These are phyloP conservation scores for Stenodema calcarata DNA, from an alignment of 2,888 invertebrate species.

Conservation along the genomic window DNA sequence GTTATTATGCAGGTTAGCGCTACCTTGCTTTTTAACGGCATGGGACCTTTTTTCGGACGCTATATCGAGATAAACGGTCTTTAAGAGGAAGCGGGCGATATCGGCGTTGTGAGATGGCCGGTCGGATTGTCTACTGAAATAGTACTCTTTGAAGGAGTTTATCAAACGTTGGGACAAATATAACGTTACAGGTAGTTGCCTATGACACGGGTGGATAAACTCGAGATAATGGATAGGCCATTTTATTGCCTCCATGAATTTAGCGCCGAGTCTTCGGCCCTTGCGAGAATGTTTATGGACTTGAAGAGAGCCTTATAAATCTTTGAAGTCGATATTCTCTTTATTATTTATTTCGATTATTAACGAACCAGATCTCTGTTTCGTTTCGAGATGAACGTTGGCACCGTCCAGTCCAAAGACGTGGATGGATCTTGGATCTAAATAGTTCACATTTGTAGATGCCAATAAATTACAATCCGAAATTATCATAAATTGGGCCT, in stretches of 20 bases:
- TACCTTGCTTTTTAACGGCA: not conserved
- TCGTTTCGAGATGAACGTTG: not conserved
- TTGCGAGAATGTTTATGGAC: not conserved
- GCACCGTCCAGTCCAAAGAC: too few relatives aligned
- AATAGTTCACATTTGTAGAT: too few relatives aligned
- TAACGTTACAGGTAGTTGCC: not conserved
- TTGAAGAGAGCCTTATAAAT: not conserved
- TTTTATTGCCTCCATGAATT: not conserved
- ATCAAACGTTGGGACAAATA: not conserved
- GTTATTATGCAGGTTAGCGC: conserved; percentile 13
- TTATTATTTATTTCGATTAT: not conserved
- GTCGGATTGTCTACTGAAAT: not conserved
- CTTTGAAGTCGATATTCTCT: not conserved
- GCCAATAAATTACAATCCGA: too few relatives aligned
- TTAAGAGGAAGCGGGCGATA: not conserved
- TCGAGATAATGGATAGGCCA: not conserved
- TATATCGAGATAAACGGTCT: conserved; percentile 9
- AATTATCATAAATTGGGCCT: too few relatives aligned
- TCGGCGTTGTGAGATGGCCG: not conserved
- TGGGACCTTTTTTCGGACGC: not conserved
- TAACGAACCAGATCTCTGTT: not conserved
- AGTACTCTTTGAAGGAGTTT: not conserved
- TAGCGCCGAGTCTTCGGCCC: not conserved
- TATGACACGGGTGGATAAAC: not conserved
- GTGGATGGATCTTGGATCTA: too few relatives aligned